Evolutionary conservation across 2,888 invertebrate genomes (phyloP), one percentile per base, ranked within the genome.

Genomic region (Slavum lentiscoides): DNA sequence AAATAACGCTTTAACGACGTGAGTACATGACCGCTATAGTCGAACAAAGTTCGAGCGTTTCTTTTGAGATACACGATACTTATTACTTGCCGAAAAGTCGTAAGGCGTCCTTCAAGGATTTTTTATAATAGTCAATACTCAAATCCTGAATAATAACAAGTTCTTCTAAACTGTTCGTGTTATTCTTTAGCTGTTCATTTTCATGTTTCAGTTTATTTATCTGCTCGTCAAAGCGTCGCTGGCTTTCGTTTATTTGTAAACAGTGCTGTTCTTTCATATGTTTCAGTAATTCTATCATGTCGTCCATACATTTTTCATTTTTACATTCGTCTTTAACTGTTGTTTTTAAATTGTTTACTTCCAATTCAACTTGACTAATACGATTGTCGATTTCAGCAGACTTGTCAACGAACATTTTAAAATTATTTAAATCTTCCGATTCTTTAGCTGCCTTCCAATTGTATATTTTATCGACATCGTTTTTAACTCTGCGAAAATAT

Each of bases 281-380:
- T 37, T 70, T 30, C 8, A 21, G 39, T 15, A 70, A 15, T 39
- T 70, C 37, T 21, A 70, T 70, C 21, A 59, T 58, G 4, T 70
- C 39, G n/a, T n/a, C 21, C 39, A 70, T 70, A 58, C 19, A 55
- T 37, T 21, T 15, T 39, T 58, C 58, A 58, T 70, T 70, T 39
- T 59, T 37, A 21, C 21, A 21, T 2, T 21, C 39, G 9, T 39
- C 9, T 70, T 70, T n/a, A 1, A 8, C 21, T 8, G 21, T 17
- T 2, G 15, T 21, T 39, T 70, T 58, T 17, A 70, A 58, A 30
- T 4, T 17, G 37, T 70, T 59, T 21, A 58, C 21, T 4, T 39
- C 39, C 17, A 39, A 15, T 21, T 15, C 15, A 39, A 70, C 21
- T 4, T 58, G 58, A 2, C 21, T 13, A 15, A 70, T 53, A 17